A percentile compares a stretch with the other conserved stretches of the same genome.
phyloP scores from a whole-genome alignment of 2,113 vertebrate species.

The Erinaceus europaeus region DNA sequence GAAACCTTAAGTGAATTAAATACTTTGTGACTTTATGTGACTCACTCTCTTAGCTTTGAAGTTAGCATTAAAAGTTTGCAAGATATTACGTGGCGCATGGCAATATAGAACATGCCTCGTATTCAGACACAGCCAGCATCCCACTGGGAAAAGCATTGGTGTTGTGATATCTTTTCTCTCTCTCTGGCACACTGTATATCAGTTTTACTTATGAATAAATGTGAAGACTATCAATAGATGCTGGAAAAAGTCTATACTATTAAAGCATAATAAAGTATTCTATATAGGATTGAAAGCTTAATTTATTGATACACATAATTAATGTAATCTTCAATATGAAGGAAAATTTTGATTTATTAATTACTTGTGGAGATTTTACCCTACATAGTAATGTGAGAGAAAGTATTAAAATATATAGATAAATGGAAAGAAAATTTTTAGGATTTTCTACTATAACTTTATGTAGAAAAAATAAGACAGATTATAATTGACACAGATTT shows the following conservation, averaged over 20 bases:
- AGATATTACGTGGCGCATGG: too few species aligned
- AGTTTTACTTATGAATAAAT: neutral
- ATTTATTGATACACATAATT: neutral
- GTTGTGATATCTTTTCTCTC: neutral
- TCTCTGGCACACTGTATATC: too few species aligned
- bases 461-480: neutral
- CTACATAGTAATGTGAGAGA: neutral
- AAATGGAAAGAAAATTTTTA: neutral
- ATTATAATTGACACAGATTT: neutral
- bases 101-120: too few species aligned
- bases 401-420: neutral
- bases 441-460: neutral
- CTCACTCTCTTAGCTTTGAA: neutral
- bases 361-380: neutral
- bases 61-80: too few species aligned
- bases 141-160: too few species aligned
- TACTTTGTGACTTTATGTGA: constrained; percentile 14
- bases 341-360: neutral
- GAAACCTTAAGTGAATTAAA: constrained; percentile 7
- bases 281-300: neutral
- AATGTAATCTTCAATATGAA: neutral
- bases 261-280: neutral
- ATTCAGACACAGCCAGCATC: too few species aligned
- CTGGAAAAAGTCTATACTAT: neutral
- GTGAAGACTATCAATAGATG: neutral